Conservation (phyloP, 2,888 invertebrate genomes). For the Athrips mouffetella region DNA sequence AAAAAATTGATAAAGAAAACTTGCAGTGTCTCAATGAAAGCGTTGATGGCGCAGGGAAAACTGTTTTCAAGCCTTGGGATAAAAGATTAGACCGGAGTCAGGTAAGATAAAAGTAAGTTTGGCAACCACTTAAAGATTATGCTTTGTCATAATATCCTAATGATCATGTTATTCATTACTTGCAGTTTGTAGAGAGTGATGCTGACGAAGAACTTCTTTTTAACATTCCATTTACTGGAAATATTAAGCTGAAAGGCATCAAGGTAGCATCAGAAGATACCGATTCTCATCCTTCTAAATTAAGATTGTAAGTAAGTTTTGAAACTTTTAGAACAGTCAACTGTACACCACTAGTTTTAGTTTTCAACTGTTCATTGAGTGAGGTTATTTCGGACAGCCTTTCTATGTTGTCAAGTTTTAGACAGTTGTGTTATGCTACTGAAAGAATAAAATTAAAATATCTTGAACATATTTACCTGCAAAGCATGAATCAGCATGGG, state of each 20-base stretch:
- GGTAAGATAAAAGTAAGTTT: constrained; percentile 68
- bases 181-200: constrained; percentile 96
- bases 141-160: not conserved
- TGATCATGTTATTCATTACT: constrained; percentile 21
- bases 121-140: too few species aligned
- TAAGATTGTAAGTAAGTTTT: constrained; percentile 94
- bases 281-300: constrained; percentile 88
- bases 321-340: too few species aligned
- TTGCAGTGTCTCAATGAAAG: constrained; percentile 95
- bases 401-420: too few species aligned
- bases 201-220: constrained; percentile 96
- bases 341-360: too few species aligned
- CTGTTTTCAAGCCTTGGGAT: constrained; percentile 95
- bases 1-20: constrained; percentile 92
- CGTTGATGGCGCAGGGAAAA: constrained; percentile 90
- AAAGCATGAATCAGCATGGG: too few species aligned
- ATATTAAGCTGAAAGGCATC: constrained; percentile 96
- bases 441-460: too few species aligned
- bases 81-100: constrained; percentile 85
- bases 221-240: constrained; percentile 97
- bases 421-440: too few species aligned
- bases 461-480: too few species aligned
- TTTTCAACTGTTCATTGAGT: too few species aligned
- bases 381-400: too few species aligned
- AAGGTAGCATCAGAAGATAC: constrained; percentile 94